Evolutionary conservation across 2,888 invertebrate genomes (phyloP).

Genomic region (Philopedon plagiatum): DNA sequence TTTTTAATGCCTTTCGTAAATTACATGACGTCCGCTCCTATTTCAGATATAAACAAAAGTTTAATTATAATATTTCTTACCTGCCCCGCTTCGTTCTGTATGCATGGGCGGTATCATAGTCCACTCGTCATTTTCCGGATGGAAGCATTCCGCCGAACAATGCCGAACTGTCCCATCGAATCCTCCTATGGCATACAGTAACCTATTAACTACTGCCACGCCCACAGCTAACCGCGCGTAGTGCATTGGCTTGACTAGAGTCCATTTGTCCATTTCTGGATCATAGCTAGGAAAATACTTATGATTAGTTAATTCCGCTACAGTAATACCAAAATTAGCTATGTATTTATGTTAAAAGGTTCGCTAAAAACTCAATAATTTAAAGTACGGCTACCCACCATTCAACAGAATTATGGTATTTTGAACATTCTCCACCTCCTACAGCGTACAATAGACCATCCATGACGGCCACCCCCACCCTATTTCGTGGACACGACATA

Average conservation of each 20-base stretch:
- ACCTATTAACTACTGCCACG: constrained; percentile 83
- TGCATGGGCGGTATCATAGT: constrained; percentile 84
- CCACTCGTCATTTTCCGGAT: constrained; percentile 94
- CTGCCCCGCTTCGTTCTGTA: constrained; percentile 87
- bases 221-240: constrained; percentile 86
- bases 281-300: constrained; percentile 77
- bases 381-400: constrained; percentile 74
- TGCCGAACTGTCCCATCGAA: constrained; percentile 87
- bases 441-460: constrained; percentile 93
- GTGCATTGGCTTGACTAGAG: constrained; percentile 81
- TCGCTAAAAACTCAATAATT: too few species aligned
- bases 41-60: too few species aligned
- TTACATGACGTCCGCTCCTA: too few species aligned
- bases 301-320: not conserved
- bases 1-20: too few species aligned
- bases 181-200: constrained; percentile 84
- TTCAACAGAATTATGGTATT: constrained; percentile 91
- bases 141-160: constrained; percentile 89
- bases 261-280: constrained; percentile 89
- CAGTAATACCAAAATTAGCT: too few species aligned
- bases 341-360: too few species aligned
- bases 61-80: constrained; percentile 65
- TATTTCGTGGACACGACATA: constrained; percentile 85
- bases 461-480: constrained; percentile 95
- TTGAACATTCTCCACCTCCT: constrained; percentile 89